Evolutionary conservation across 2,888 invertebrate genomes (phyloP), one percentile per base, ranked within the genome.

Genomic region (Synanthedon formicaeformis): DNA sequence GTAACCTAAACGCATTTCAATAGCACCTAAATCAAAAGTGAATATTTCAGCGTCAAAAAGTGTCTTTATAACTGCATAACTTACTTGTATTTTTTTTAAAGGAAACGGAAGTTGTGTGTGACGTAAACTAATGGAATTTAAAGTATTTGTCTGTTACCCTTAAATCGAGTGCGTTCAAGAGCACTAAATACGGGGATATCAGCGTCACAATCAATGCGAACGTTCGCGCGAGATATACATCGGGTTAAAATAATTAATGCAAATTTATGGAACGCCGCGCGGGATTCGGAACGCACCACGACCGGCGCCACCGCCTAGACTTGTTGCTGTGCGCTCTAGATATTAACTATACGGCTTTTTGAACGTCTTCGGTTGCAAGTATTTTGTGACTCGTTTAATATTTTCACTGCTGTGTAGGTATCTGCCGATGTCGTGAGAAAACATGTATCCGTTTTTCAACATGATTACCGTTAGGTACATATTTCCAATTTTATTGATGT

Each of bases 201-300:
- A 60, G 57, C 58, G 60, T 64, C 69, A 69, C 71, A 70, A 77
- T 75, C 73, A 68, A 71, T 69, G 71, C 63, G 65, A 71, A 71
- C 64, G 63, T 71, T 71, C 58, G 66, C 69, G 63, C 67, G 60
- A 66, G 73, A 74, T 74, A 73, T 60, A 58, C 69, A 75, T 77
- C 75, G 66, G 63, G 63, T 67, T 68, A 66, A 68, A 69, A 67
- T 74, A 74, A 75, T 78, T 70, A 75, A 79, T 78, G 75, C 71
- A 73, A 78, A 78, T 78, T 72, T 74, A 73, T 71, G 64, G 58
- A 68, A 65, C 60, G 53, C 57, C 56, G 55, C 60, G 58, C 63
- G 63, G 63, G 64, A 63, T 62, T 64, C 55, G 56, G 58, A 64
- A 64, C 61, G 58, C 60, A 63, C 57, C 59, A 45, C 53, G 50